A percentile compares a stretch with the other conserved stretches of the same genome.
Conservation (phyloP, 2,113 vertebrate genomes). For the Monarcha castaneiventris region DNA sequence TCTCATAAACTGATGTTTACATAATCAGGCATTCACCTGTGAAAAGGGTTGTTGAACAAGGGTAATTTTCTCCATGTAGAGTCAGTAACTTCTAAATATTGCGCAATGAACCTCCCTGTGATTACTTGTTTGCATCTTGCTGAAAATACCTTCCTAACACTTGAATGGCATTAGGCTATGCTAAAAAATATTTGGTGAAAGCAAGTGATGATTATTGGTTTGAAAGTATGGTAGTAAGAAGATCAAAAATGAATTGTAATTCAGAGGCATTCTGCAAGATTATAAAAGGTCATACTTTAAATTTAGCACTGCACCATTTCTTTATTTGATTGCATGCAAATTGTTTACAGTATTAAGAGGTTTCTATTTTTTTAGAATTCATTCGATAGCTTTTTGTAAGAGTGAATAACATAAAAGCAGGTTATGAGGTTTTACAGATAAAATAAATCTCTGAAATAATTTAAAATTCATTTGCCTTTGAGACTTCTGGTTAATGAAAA, state of each 20-base stretch:
- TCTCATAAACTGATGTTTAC: neutral
- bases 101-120: neutral
- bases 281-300: neutral
- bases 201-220: neutral
- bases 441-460: conserved; percentile 17
- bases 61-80: neutral
- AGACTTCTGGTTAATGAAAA: conserved; percentile 37
- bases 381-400: neutral
- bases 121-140: neutral
- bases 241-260: neutral
- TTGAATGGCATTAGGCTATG: neutral
- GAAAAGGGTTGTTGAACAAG: neutral
- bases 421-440: conserved; percentile 10
- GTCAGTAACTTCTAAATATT: neutral
- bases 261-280: neutral
- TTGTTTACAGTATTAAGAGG: neutral
- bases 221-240: neutral
- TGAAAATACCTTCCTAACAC: neutral
- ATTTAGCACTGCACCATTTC: neutral
- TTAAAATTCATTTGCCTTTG: conserved; percentile 11
- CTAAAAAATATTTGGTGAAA: neutral
- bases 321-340: neutral
- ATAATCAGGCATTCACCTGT: neutral
- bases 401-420: neutral
- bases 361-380: neutral